A percentile compares a stretch with the other conserved stretches of the same genome.
Evolutionary conservation across 2,113 vertebrate genomes (phyloP).

Genomic region (Heterotis niloticus): DNA sequence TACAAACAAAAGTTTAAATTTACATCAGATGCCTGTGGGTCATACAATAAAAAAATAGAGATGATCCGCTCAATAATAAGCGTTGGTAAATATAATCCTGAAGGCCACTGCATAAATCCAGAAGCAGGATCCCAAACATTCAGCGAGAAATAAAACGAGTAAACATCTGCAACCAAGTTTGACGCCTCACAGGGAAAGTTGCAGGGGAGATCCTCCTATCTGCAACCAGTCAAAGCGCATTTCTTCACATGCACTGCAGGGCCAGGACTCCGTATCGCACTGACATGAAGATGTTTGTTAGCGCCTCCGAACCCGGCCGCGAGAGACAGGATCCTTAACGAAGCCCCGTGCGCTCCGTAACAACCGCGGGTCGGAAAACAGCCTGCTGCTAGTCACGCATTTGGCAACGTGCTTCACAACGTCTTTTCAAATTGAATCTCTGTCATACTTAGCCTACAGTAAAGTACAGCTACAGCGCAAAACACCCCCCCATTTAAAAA

Average conservation of each 20-base stretch:
- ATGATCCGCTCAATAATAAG: too few relatives aligned
- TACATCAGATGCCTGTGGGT: too few relatives aligned
- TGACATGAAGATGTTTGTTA: slow-evolving; percentile 18
- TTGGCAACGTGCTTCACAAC: neutral
- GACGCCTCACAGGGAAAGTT: too few relatives aligned
- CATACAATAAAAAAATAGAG: too few relatives aligned
- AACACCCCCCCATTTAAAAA: neutral
- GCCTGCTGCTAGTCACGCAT: slow-evolving; percentile 38
- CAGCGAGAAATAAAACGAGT: too few relatives aligned
- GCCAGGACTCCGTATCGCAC: slow-evolving; percentile 30
- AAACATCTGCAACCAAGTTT: too few relatives aligned
- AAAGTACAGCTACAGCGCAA: neutral
- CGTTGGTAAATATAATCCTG: too few relatives aligned
- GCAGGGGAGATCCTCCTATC: neutral
- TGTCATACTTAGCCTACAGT: neutral
- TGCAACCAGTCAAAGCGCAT: neutral
- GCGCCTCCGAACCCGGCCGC: slow-evolving; percentile 24
- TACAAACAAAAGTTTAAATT: too few relatives aligned
- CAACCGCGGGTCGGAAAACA: neutral
- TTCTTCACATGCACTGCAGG: slow-evolving; percentile 12
- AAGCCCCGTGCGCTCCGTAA: neutral
- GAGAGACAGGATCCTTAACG: slow-evolving; percentile 27
- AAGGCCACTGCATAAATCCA: too few relatives aligned
- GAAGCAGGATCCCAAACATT: too few relatives aligned
- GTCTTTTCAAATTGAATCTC: neutral